A percentile compares a stretch with the other conserved stretches of the same genome.
These are phyloP conservation scores for Adelges cooleyi DNA, from an alignment of 1,140 invertebrate species.

Conservation along the genomic window DNA sequence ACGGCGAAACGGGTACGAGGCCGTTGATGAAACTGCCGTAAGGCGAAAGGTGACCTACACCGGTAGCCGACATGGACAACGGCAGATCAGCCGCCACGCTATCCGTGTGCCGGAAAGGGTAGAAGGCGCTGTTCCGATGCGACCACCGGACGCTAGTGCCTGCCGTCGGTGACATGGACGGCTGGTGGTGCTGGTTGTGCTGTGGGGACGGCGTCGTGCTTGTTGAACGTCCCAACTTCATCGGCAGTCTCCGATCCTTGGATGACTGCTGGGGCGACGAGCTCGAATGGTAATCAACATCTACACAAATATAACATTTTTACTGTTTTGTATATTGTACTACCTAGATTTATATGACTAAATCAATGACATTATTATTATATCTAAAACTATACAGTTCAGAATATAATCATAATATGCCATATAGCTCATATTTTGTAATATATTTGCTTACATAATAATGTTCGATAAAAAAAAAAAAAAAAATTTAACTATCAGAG, in stretches of 20 bases:
- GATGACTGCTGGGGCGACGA: neutral
- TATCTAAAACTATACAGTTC: too few relatives aligned
- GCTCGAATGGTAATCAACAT: neutral
- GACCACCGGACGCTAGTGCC: conserved; percentile 1
- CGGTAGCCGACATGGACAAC: neutral
- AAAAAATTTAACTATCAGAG: too few relatives aligned
- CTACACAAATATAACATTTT: too few relatives aligned
- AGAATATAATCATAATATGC: too few relatives aligned
- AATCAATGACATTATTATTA: too few relatives aligned
- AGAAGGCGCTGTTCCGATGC: conserved; percentile 6
- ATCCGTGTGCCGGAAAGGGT: neutral
- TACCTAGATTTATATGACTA: too few relatives aligned
- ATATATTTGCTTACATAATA: too few relatives aligned
- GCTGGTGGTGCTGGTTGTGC: neutral
- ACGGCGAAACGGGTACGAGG: neutral
- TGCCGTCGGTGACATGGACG: neutral
- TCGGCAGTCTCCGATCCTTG: neutral
- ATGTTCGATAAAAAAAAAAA: too few relatives aligned
- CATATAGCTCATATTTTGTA: too few relatives aligned
- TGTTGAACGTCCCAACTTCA: neutral
- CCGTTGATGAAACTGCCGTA: neutral
- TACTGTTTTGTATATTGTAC: too few relatives aligned
- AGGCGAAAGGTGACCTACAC: neutral
- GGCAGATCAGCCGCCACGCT: neutral
- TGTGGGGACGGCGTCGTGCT: neutral